These are phyloP conservation scores for Branchellion lobata DNA, from an alignment of 2,888 invertebrate genomes.

Conservation along the genomic window DNA sequence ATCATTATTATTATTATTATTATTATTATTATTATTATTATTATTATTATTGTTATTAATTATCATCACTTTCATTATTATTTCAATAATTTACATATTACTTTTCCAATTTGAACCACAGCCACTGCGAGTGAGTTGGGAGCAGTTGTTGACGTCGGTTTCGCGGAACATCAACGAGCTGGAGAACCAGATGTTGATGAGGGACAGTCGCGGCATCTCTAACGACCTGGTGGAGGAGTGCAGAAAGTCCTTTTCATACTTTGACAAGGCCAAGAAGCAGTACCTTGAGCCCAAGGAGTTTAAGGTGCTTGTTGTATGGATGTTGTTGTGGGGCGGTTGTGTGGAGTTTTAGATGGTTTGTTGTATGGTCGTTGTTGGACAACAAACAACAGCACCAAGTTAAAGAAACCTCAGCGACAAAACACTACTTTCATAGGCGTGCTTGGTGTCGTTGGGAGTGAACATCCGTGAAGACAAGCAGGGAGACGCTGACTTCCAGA, in stretches of 20 bases:
- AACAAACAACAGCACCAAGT: too few relatives aligned
- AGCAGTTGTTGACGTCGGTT: conserved; percentile 94
- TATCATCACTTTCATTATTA: too few relatives aligned
- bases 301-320: conserved; percentile 65
- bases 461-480: conserved; percentile 96
- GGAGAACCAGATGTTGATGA: conserved; percentile 77
- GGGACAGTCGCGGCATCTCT: conserved; percentile 78
- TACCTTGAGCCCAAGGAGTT: conserved; percentile 92
- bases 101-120: too few relatives aligned
- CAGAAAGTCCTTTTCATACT: conserved; percentile 95
- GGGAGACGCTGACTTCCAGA: conserved; percentile 98
- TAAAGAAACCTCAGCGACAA: neutral
- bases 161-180: conserved; percentile 99
- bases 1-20: too few relatives aligned
- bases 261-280: conserved; percentile 82
- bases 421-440: conserved; percentile 67
- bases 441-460: conserved; percentile 84
- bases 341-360: neutral
- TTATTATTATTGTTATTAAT: too few relatives aligned
- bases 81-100: too few relatives aligned
- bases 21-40: too few relatives aligned
- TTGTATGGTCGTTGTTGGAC: neutral
- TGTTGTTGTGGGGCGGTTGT: neutral
- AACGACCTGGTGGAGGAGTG: conserved; percentile 95
- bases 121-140: conserved; percentile 98